Conservation (phyloP, 1,140 invertebrate species). For the Ostrea edulis region DNA sequence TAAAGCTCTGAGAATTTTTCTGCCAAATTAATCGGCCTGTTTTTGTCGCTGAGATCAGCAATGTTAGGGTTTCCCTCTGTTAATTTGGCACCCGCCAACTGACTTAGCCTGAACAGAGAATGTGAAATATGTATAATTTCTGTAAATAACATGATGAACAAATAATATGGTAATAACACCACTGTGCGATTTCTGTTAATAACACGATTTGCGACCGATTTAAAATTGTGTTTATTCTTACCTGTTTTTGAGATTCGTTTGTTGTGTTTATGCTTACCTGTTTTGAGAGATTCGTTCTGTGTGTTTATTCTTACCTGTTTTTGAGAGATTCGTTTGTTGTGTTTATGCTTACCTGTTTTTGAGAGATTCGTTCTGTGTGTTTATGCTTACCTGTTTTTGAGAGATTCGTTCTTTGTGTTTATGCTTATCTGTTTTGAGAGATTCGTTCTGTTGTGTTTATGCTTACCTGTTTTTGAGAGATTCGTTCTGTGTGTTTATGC, state of each 20-base stretch:
- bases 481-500: neutral
- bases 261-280: neutral
- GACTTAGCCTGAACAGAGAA: constrained; percentile 10
- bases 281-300: no score
- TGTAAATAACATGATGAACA: no score
- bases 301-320: neutral
- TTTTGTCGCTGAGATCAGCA: constrained; percentile 44
- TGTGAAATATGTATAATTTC: neutral
- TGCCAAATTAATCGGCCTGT: constrained; percentile 24
- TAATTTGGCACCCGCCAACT: constrained; percentile 38
- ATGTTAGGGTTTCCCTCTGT: constrained; percentile 46
- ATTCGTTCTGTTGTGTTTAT: no score
- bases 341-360: no score
- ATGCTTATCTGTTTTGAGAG: neutral
- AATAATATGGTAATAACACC: no score
- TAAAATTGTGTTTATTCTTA: neutral
- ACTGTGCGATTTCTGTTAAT: no score
- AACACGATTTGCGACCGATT: no score
- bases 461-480: neutral
- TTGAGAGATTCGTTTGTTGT: neutral
- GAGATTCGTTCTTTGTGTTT: neutral
- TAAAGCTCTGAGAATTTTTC: constrained; percentile 39
- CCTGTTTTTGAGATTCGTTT: constrained; percentile 18
- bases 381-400: neutral
- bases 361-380: no score